phyloP scores from a whole-genome alignment of 2,113 vertebrate species.

The Tupaia chinensis region DNA sequence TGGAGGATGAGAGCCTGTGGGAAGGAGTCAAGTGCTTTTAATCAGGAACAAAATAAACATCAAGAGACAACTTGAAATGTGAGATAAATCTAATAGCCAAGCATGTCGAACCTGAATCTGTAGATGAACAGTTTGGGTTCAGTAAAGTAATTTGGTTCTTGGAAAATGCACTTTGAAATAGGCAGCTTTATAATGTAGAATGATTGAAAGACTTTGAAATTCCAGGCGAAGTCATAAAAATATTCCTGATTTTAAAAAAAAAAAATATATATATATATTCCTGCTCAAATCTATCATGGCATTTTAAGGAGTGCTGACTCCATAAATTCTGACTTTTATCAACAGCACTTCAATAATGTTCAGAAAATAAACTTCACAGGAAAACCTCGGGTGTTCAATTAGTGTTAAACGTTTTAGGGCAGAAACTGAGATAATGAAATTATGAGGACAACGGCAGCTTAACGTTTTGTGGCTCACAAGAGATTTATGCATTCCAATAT shows the following conservation, averaged over 20 bases:
- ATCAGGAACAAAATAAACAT: slow-evolving; percentile 81
- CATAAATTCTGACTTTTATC: slow-evolving; percentile 88
- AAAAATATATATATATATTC: neutral
- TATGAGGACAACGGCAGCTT: slow-evolving; percentile 88
- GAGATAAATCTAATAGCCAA: slow-evolving; percentile 75
- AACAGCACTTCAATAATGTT: slow-evolving; percentile 88
- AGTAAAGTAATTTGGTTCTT: slow-evolving; percentile 75
- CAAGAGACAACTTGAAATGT: slow-evolving; percentile 72
- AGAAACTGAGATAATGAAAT: slow-evolving; percentile 91
- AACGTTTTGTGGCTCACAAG: slow-evolving; percentile 87
- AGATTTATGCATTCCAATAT: slow-evolving; percentile 89
- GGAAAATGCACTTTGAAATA: slow-evolving; percentile 80
- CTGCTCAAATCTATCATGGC: slow-evolving; percentile 85
- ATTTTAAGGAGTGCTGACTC: slow-evolving; percentile 88
- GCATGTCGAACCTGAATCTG: slow-evolving; percentile 63
- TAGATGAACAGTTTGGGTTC: slow-evolving; percentile 73
- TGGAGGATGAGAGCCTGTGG: neutral
- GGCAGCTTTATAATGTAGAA: slow-evolving; percentile 79
- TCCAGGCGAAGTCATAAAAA: slow-evolving; percentile 77
- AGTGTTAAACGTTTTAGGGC: slow-evolving; percentile 88
- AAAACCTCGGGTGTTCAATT: slow-evolving; percentile 89
- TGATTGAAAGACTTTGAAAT: slow-evolving; percentile 85
- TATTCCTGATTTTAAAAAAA: slow-evolving; percentile 76
- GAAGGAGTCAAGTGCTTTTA: slow-evolving; percentile 74
- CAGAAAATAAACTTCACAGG: slow-evolving; percentile 89